Evolutionary conservation across 2,797 vertebrate species (phyloP), one percentile per base, ranked within the genome.

Genomic region (Ptychobarbus kaznakovi): DNA sequence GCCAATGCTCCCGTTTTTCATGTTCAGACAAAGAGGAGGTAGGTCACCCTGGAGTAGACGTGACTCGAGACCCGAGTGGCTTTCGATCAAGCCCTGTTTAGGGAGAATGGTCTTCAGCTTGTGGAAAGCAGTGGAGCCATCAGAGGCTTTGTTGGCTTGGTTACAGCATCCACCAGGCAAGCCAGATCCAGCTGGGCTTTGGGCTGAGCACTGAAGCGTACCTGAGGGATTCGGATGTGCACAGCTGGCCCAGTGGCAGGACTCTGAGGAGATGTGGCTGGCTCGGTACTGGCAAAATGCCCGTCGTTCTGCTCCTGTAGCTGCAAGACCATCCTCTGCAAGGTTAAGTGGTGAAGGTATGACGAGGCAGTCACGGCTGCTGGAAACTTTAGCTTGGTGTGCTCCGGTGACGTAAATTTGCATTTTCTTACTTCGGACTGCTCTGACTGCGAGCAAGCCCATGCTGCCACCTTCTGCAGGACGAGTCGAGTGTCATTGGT

Each of bases 151-250:
- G 90, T 95, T 96, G 93, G 96, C 96, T 91, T 97, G 96, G 94
- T 97, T 92, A 96, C 95, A 91, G 95, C 96, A 95, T 99, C 97
- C 90, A 96, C 95, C 90, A 95, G 92, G 91, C 95, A 94, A 93
- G 95, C 94, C 91, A 95, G 96, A 93, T 99, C 97, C 88, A 95
- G 93, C 80, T 95, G 95, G 90, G 95, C 90, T 87, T 96, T 97
- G 91, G 96, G 95, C 93, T 96, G 95, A 91, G 96, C 96, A 92
- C 92, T 93, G 89, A 96, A 93, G 93, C 97, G 97, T 90, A 99
- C 97, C 95, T 98, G 98, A 97, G 98, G 98, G 95, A 99, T 99
- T 95, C 98, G 98, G 94, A 99, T 96, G 88, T 96, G 94, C 82
- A 96, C 94, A 90, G 95, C 92, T 87, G 96, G 94, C 90, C 95